These are phyloP conservation scores for Idaea aversata DNA, from an alignment of 2,888 invertebrate genomes.

Conservation along the genomic window DNA sequence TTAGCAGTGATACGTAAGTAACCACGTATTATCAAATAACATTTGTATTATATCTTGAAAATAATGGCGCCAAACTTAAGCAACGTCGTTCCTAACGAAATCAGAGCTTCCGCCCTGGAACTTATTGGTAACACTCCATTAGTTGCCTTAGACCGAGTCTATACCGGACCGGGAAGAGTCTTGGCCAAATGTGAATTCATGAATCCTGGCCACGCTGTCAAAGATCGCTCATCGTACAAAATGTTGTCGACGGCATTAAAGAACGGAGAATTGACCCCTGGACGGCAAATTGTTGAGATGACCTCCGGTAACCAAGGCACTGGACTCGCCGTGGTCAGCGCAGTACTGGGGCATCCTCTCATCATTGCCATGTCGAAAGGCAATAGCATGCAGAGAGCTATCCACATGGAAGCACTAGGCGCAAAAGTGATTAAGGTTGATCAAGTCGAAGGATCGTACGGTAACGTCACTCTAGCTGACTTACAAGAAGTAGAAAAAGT, in stretches of 20 bases:
- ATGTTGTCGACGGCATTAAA: constrained; percentile 60
- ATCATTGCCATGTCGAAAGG: constrained; percentile 70
- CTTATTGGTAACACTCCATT: constrained; percentile 72
- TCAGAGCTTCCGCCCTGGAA: constrained; percentile 66
- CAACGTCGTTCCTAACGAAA: constrained; percentile 50
- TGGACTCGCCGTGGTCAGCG: constrained; percentile 70
- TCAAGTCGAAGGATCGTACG: constrained; percentile 71
- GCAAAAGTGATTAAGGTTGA: constrained; percentile 66
- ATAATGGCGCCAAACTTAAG: constrained; percentile 34
- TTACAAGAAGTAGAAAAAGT: constrained; percentile 61
- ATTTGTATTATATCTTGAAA: neutral
- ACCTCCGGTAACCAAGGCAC: constrained; percentile 74
- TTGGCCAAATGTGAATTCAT: constrained; percentile 74
- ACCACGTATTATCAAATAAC: no score
- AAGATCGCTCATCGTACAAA: constrained; percentile 64
- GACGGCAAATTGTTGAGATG: constrained; percentile 60
- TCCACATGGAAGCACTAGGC: constrained; percentile 73
- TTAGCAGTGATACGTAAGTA: no score
- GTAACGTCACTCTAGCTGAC: constrained; percentile 66
- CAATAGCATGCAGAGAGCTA: constrained; percentile 67
- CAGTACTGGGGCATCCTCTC: constrained; percentile 64
- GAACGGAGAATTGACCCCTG: constrained; percentile 56
- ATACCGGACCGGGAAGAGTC: constrained; percentile 66
- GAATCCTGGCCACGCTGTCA: constrained; percentile 72
- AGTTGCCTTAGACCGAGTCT: constrained; percentile 66